Evolutionary conservation across 1,140 invertebrate genomes (phyloP), one percentile per base, ranked within the genome.

Genomic region (Pantala flavescens): DNA sequence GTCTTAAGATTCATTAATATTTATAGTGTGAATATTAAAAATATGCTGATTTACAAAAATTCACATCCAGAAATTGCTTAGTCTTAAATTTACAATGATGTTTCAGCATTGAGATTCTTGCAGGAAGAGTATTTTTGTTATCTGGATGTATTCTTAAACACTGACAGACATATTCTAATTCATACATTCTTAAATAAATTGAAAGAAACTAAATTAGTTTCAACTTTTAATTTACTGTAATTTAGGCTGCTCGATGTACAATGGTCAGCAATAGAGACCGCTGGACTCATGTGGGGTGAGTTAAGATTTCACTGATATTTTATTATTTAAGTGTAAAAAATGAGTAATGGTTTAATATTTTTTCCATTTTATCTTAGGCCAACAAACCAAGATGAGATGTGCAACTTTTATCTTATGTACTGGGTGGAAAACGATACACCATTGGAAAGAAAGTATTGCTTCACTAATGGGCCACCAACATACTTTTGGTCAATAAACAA

Each of bases 401-500:
- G 98, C 85, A 99, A 99, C 84, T 98, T 99, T 83, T 99, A 99
- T 84, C 83, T 99, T 23, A 98, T 99, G 96, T 99, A 98, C 83
- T 99, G 95, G 84, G 93, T 96, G 0, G 88, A 95, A 28, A 86
- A 90, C n/a, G 88, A 86, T n/a, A 86, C 89, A 49, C 91, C 93
- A 0, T 83, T 97, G 0, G 80, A 90, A 0, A 88, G 88, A 80
- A 94, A 96, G 82, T 94, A 93, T 80, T 98, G 96, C 81, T 96
- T 95, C 80, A 90, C 90, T 43, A 79, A 80, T 71, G 95, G 94
- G 21, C 91, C 95, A 19, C 95, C 95, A 0, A 81, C 82, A 76
- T 97, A 93, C 80, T 90, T 90, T 79, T 98, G 95, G 95, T 81
- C 82, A 24, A 84, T 85, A 14, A 84, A 84, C 9, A 84, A 88